phyloP scores from a whole-genome alignment of 2,888 invertebrate genomes.

The Thymelicus lineola region DNA sequence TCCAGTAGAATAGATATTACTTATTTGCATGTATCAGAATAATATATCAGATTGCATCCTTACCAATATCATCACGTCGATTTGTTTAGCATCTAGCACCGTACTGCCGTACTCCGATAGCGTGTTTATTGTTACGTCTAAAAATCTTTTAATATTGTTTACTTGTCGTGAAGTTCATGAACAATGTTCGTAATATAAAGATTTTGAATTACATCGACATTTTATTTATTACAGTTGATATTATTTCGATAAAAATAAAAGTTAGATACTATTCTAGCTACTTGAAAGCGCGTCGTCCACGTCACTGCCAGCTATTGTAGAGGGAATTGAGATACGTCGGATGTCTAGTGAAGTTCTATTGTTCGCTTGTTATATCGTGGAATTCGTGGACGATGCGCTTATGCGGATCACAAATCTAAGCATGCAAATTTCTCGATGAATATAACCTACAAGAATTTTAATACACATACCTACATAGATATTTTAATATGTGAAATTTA shows the following conservation, averaged over 20 bases:
- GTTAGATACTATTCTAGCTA: conserved; percentile 1
- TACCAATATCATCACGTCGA: not conserved
- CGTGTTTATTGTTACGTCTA: conserved; percentile 1
- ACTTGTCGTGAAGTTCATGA: conserved; percentile 30
- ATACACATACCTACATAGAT: not conserved
- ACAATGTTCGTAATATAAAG: conserved; percentile 45
- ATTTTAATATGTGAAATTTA: conserved; percentile 8
- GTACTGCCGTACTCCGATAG: not conserved
- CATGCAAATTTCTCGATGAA: conserved; percentile 29
- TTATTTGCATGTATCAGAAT: not conserved
- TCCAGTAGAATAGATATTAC: conserved; percentile 34
- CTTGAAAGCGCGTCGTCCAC: not conserved
- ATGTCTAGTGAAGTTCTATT: too few relatives aligned
- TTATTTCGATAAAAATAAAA: conserved; percentile 14
- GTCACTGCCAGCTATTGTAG: not conserved
- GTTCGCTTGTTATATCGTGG: not conserved
- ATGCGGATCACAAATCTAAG: conserved; percentile 30
- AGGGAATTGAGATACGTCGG: not conserved
- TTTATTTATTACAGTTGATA: conserved; percentile 44
- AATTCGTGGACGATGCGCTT: conserved; percentile 7
- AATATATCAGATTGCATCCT: conserved; percentile 4
- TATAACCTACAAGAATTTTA: conserved; percentile 10
- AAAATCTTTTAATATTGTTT: conserved; percentile 11
- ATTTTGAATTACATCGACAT: conserved; percentile 45
- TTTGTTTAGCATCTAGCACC: not conserved